Evolutionary conservation across 2,797 vertebrate genomes (phyloP).

Genomic region (Parauchenoglanis ngamensis): DNA sequence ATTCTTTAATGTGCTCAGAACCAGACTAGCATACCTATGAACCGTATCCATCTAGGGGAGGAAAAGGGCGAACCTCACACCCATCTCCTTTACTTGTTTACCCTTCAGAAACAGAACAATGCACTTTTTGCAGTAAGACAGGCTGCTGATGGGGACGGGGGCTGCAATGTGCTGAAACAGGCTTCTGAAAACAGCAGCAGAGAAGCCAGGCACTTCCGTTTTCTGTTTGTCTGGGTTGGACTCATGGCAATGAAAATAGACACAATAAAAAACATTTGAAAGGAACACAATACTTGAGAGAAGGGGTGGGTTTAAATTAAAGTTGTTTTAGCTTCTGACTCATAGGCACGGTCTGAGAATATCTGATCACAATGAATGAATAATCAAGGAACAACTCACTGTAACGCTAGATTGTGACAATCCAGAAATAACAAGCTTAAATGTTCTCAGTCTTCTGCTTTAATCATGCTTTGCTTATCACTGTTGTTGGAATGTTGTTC

Average conservation of each 20-base stretch:
- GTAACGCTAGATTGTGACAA: neutral
- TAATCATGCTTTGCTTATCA: neutral
- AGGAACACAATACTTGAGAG: neutral
- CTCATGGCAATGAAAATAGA: constrained; percentile 14
- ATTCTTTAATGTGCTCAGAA: neutral
- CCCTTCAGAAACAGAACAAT: constrained; percentile 55
- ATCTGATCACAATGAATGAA: neutral
- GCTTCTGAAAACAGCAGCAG: constrained; percentile 25
- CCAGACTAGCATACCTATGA: constrained; percentile 26
- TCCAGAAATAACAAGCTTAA: neutral
- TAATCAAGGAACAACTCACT: neutral
- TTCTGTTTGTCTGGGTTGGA: constrained; percentile 37
- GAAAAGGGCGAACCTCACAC: constrained; percentile 46
- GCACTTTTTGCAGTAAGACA: constrained; percentile 39
- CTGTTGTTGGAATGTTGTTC: neutral
- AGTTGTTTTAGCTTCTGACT: neutral
- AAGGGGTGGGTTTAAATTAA: neutral
- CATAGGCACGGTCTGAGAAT: neutral
- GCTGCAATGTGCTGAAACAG: constrained; percentile 12
- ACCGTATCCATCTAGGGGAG: constrained; percentile 14
- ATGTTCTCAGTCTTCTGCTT: neutral
- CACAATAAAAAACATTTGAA: constrained; percentile 27
- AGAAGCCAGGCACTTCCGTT: constrained; percentile 43
- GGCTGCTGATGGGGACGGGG: constrained; percentile 22
- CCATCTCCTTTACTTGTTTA: constrained; percentile 54